Conservation (phyloP, 2,113 vertebrate species). For the Callopanchax toddi region DNA sequence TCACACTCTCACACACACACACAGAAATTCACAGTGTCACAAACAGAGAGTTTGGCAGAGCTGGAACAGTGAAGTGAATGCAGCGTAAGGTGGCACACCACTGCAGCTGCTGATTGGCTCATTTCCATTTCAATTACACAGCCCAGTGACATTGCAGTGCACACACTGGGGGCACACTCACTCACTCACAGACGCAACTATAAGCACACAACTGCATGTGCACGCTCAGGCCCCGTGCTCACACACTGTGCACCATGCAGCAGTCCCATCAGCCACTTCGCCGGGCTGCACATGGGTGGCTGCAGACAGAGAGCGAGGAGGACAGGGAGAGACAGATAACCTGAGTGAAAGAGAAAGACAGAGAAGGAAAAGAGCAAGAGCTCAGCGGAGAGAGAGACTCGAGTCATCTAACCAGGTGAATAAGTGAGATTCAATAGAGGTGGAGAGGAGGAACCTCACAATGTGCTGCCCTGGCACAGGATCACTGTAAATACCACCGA, state of each 20-base stretch:
- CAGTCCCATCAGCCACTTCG: conserved; percentile 82
- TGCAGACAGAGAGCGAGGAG: conserved; percentile 56
- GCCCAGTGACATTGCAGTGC: conserved; percentile 83
- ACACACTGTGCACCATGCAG: conserved; percentile 75
- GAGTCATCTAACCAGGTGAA: conserved; percentile 45
- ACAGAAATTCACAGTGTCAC: conserved; percentile 36
- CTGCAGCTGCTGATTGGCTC: conserved; percentile 82
- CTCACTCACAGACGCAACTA: conserved; percentile 23
- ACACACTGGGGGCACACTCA: conserved; percentile 40
- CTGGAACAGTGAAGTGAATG: conserved; percentile 71
- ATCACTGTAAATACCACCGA: conserved; percentile 16
- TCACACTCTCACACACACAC: conserved; percentile 21
- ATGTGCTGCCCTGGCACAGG: not conserved
- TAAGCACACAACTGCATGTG: conserved; percentile 16
- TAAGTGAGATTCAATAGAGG: conserved; percentile 36
- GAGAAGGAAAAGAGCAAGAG: conserved; percentile 30
- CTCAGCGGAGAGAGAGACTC: conserved; percentile 43
- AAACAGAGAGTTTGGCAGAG: conserved; percentile 50
- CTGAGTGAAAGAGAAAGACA: conserved; percentile 50
- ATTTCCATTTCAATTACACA: conserved; percentile 93
- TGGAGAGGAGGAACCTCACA: conserved; percentile 27
- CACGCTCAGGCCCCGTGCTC: not conserved
- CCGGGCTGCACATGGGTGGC: conserved; percentile 70
- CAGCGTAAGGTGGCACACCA: conserved; percentile 79
- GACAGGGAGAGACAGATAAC: conserved; percentile 56